Base-by-base conservation (phyloP, 2,888 invertebrate genomes). In the Caenorhabditis imperialis region DNA sequence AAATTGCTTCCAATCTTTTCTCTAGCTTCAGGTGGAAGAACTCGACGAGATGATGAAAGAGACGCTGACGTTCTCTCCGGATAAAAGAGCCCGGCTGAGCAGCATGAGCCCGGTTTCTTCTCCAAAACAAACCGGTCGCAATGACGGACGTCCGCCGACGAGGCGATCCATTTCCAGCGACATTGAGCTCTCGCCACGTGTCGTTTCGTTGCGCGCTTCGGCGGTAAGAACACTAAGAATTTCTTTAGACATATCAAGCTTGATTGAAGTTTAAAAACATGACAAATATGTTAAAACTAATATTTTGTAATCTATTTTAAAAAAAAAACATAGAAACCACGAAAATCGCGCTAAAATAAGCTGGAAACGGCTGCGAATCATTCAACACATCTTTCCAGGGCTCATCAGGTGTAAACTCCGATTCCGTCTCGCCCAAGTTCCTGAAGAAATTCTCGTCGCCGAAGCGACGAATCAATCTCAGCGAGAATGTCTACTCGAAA, bases 391-490 rank as follows among this genome's bases (percentile, higher is more conserved):
- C n/a, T n/a, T n/a, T n/a, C n/a, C n/a, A n/a, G n/a, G n/a, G n/a
- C n/a, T n/a, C n/a, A n/a, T n/a, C n/a, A n/a, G n/a, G n/a, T n/a
- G n/a, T n/a, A 47, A 20, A 25, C 2, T 53, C 58, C 4, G 72
- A 72, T 23, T 72, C 72, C 18, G 53, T 72, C 22, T 72, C 72
- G 0, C 72, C 72, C 37, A 58, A 61, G 38, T 20, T 55, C 7
- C 30, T 72, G 6, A 37, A 48, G n/a, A 18, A 48, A 10, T 33
- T 40, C 6, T 42, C 44, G 4, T 72, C 72, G 47, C 62, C 72
- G 10, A 63, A 44, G 40, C 40, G 44, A 27, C 54, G 37, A 20
- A 33, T 40, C 14, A 30, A 30, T 33, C 5, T 54, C 14, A 23
- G 27, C 16, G 27, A 58, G 4, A 38, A 22, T 16, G 67, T 65